These are phyloP conservation scores for Melinopterus prodromus DNA, from an alignment of 2,888 invertebrate species.

Conservation along the genomic window DNA sequence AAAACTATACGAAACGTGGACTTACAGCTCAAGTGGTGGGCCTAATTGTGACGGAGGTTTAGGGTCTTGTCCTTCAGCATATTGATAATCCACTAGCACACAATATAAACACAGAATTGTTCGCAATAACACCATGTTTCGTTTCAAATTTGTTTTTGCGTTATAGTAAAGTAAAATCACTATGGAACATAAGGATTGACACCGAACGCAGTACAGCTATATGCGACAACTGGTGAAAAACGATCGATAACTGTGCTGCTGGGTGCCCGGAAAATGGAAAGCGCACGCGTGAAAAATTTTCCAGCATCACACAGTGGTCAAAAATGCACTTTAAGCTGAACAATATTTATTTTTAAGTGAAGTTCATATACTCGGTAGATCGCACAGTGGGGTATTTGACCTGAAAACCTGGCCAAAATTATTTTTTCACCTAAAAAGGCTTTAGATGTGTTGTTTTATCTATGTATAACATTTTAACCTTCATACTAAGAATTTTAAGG, in stretches of 20 bases:
- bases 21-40: conserved; percentile 6
- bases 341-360: no score
- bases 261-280: background rate
- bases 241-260: background rate
- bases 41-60: background rate
- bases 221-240: background rate
- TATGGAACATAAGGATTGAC: no score
- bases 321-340: no score
- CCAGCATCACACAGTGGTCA: background rate
- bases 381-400: no score
- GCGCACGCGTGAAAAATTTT: background rate
- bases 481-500: no score
- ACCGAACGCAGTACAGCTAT: background rate
- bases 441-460: no score
- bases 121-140: background rate
- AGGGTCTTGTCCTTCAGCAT: background rate
- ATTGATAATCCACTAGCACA: background rate
- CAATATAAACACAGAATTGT: background rate
- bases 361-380: no score
- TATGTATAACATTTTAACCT: no score
- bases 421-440: no score
- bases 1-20: background rate
- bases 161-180: background rate
- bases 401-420: no score
- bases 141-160: background rate